phyloP scores from a whole-genome alignment of 2,888 invertebrate genomes.

The Agrotis exclamationis region DNA sequence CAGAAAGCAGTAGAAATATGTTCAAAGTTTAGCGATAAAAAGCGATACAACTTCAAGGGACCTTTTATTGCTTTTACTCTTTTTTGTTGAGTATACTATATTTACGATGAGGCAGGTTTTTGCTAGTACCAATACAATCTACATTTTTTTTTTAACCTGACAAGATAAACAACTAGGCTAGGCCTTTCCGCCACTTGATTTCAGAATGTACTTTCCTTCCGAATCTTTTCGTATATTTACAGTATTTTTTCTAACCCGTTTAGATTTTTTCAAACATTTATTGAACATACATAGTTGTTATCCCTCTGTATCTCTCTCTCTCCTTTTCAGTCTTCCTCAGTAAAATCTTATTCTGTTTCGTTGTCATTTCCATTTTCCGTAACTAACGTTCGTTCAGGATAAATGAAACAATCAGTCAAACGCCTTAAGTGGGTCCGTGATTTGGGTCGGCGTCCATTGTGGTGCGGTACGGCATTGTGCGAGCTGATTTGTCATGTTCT shows the following conservation, averaged over 20 bases:
- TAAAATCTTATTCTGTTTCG: constrained; percentile 10
- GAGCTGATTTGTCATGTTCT: constrained; percentile 52
- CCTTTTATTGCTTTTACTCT: constrained; percentile 43
- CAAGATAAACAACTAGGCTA: not conserved
- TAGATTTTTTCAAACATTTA: too few species aligned
- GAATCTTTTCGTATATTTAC: too few species aligned
- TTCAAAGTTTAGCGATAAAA: constrained; percentile 65
- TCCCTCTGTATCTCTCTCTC: not conserved
- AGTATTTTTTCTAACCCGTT: too few species aligned
- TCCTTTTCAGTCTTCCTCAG: not conserved
- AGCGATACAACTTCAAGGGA: constrained; percentile 56
- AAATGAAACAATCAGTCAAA: constrained; percentile 66
- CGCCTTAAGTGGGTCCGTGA: constrained; percentile 58
- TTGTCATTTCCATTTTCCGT: constrained; percentile 31
- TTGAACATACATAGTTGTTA: too few species aligned
- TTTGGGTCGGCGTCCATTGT: constrained; percentile 60
- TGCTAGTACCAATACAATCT: not conserved
- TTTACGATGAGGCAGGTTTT: not conserved
- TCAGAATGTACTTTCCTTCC: too few species aligned
- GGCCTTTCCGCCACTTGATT: not conserved
- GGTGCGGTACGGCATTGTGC: constrained; percentile 52
- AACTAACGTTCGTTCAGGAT: constrained; percentile 42
- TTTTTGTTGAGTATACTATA: constrained; percentile 24
- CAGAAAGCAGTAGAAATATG: constrained; percentile 57
- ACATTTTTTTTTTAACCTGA: not conserved